Percentiles rank a stretch among this genome's conserved stretches.
These are phyloP conservation scores for Oscheius sp. DNA, from an alignment of 2,888 invertebrate genomes.

Conservation along the genomic window DNA sequence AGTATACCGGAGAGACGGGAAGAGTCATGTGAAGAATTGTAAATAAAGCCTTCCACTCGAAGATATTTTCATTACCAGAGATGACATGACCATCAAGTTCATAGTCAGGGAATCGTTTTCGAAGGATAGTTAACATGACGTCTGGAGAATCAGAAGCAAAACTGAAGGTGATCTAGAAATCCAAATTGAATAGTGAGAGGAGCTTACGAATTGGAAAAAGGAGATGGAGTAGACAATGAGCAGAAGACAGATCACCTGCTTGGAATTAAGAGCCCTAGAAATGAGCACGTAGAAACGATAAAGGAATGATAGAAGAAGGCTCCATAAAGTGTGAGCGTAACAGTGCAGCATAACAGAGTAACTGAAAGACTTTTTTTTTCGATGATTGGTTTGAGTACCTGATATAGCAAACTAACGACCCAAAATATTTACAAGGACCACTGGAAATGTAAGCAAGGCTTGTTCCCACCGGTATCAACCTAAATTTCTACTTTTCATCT, in stretches of 20 bases:
- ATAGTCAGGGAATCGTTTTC: conserved; percentile 31
- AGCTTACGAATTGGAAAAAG: conserved; percentile 18
- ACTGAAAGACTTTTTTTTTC: conserved; percentile 3
- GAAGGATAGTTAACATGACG: not conserved
- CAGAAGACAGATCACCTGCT: not conserved
- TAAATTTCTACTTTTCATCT: not conserved
- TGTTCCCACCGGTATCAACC: conserved; percentile 12
- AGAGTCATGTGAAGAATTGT: conserved; percentile 46
- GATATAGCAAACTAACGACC: conserved; percentile 8
- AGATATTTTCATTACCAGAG: conserved; percentile 25
- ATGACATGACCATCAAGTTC: conserved; percentile 34
- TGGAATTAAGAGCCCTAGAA: not conserved
- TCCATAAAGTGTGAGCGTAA: conserved; percentile 21
- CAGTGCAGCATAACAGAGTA: conserved; percentile 25
- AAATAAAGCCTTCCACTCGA: conserved; percentile 33
- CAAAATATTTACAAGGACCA: conserved; percentile 23
- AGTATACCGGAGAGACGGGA: conserved; percentile 45
- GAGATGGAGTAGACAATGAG: conserved; percentile 3
- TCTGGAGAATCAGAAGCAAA: conserved; percentile 10
- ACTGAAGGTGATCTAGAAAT: not conserved
- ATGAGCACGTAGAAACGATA: conserved; percentile 23
- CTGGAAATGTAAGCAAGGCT: conserved; percentile 21
- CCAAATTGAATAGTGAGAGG: not conserved
- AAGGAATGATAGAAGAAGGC: conserved; percentile 17
- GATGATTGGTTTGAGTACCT: not conserved